phyloP scores from a whole-genome alignment of 2,888 invertebrate genomes.

The Tipula unca region DNA sequence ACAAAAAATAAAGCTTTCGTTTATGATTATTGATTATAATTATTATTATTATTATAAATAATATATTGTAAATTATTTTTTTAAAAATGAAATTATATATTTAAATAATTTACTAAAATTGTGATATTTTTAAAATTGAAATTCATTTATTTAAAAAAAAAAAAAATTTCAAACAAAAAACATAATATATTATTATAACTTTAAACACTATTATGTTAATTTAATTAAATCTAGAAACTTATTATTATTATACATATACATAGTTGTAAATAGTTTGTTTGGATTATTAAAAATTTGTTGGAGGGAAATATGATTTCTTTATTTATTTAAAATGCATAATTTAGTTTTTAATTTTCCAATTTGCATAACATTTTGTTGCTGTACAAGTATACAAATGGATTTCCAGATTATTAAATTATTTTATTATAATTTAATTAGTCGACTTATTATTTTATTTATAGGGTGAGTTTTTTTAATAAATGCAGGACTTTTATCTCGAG shows the following conservation, averaged over 20 bases:
- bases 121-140: constrained; percentile 8
- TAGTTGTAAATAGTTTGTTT: neutral
- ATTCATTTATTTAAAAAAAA: neutral
- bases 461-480: too few species aligned
- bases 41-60: neutral
- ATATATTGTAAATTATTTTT: constrained; percentile 1
- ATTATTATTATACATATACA: neutral
- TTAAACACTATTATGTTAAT: neutral
- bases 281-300: neutral
- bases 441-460: too few species aligned
- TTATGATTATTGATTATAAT: neutral
- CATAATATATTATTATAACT: neutral
- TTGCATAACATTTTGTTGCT: neutral
- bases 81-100: neutral
- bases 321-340: neutral
- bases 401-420: neutral
- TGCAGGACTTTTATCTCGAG: too few species aligned
- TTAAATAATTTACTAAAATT: constrained; percentile 3
- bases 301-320: neutral
- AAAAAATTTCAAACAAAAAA: neutral
- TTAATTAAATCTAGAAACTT: neutral
- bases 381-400: neutral
- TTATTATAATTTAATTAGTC: neutral
- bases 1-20: neutral
- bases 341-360: neutral